These are phyloP conservation scores for Laticauda laticaudata DNA, from an alignment of 2,113 vertebrate species.

Conservation along the genomic window DNA sequence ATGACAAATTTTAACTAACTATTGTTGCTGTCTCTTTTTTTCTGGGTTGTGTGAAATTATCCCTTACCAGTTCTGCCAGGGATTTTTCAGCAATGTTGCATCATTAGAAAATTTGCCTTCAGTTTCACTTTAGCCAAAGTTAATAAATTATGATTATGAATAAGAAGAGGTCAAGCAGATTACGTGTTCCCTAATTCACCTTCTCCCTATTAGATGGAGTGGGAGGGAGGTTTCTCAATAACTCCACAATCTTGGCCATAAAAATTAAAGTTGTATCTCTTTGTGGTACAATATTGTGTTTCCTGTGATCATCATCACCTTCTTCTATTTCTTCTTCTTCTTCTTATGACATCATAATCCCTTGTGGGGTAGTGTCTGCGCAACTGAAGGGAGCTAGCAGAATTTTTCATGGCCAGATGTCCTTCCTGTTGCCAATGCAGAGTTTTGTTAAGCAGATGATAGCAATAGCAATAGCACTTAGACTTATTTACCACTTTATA, in stretches of 20 bases:
- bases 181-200: background rate
- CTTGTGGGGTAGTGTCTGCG: no score
- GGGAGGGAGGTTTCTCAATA: background rate
- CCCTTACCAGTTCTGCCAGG: background rate
- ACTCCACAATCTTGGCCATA: background rate
- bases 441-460: no score
- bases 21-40: background rate
- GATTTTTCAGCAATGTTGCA: background rate
- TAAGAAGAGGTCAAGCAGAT: background rate
- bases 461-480: no score
- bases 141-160: background rate
- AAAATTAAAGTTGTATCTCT: background rate
- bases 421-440: no score
- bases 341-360: no score
- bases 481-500: no score
- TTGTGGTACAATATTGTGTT: no score
- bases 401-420: no score
- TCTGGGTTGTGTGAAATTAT: background rate
- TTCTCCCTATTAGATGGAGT: background rate
- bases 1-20: background rate
- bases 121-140: background rate
- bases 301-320: no score
- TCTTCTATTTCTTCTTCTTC: no score
- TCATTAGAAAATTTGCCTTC: background rate
- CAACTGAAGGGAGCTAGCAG: no score